These are phyloP conservation scores for Meiosimyza platycephala DNA, from an alignment of 2,888 invertebrate species.

Conservation along the genomic window DNA sequence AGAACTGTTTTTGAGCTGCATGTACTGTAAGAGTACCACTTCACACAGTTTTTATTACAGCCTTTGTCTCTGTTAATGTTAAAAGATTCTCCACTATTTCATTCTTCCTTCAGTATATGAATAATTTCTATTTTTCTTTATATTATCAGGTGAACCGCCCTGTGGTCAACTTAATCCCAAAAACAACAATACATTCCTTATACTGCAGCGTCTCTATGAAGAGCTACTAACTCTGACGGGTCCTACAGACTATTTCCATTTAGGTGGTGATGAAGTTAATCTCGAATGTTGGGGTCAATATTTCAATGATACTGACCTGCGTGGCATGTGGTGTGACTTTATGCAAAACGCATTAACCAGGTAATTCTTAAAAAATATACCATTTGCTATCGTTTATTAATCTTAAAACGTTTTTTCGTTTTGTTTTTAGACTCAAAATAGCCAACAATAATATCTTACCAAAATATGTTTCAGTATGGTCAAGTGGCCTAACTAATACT, in stretches of 20 bases:
- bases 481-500: slow-evolving; percentile 79
- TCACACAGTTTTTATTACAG: too few relatives aligned
- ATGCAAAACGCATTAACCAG: slow-evolving; percentile 74
- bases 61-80: too few relatives aligned
- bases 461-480: slow-evolving; percentile 75
- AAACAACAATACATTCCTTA: slow-evolving; percentile 80
- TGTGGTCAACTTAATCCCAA: slow-evolving; percentile 88
- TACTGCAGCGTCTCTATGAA: slow-evolving; percentile 79
- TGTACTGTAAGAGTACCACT: too few relatives aligned
- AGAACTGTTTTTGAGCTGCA: too few relatives aligned
- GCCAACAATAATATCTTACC: slow-evolving; percentile 64
- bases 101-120: too few relatives aligned
- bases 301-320: slow-evolving; percentile 80
- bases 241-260: slow-evolving; percentile 82
- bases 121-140: too few relatives aligned
- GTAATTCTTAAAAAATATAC: slow-evolving; percentile 40
- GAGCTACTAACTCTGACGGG: slow-evolving; percentile 81
- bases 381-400: not conserved
- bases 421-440: slow-evolving; percentile 58
- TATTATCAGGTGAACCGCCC: slow-evolving; percentile 74
- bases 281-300: slow-evolving; percentile 83
- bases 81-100: too few relatives aligned
- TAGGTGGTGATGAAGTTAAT: slow-evolving; percentile 79
- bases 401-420: not conserved
- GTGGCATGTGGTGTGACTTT: slow-evolving; percentile 83